phyloP scores from a whole-genome alignment of 2,888 invertebrate genomes.

The Nudaria mundana region DNA sequence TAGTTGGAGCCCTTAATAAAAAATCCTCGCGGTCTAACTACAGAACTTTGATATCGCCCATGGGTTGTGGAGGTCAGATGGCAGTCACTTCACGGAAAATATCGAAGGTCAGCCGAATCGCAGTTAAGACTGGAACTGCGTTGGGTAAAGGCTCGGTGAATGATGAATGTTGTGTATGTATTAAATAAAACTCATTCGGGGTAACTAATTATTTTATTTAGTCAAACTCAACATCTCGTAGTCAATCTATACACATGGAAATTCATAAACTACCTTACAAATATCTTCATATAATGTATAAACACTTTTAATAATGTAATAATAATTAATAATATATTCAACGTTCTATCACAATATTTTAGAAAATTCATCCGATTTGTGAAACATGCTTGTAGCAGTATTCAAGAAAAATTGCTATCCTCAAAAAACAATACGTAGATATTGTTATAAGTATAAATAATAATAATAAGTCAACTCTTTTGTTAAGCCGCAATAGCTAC shows the following conservation, averaged over 20 bases:
- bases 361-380: not conserved
- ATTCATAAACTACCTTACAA: conserved; percentile 20
- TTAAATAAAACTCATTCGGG: conserved; percentile 30
- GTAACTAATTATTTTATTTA: conserved; percentile 73
- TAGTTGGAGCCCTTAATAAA: too few species aligned
- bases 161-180: too few species aligned
- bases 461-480: too few species aligned
- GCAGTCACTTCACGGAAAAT: too few species aligned
- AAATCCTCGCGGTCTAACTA: too few species aligned
- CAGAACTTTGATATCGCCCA: too few species aligned
- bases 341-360: conserved; percentile 3
- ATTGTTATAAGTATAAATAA: not conserved
- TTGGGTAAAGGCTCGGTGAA: too few species aligned
- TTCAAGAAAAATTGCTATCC: not conserved
- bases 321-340: too few species aligned
- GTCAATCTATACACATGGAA: conserved; percentile 39
- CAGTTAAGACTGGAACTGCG: too few species aligned
- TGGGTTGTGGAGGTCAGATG: too few species aligned
- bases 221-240: conserved; percentile 71
- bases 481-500: too few species aligned
- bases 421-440: not conserved
- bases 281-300: conserved; percentile 10
- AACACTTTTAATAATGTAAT: not conserved
- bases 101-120: too few species aligned
- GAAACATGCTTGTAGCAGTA: not conserved